Evolutionary conservation across 2,797 vertebrate species (phyloP).

Genomic region (Nyctalus aviator): DNA sequence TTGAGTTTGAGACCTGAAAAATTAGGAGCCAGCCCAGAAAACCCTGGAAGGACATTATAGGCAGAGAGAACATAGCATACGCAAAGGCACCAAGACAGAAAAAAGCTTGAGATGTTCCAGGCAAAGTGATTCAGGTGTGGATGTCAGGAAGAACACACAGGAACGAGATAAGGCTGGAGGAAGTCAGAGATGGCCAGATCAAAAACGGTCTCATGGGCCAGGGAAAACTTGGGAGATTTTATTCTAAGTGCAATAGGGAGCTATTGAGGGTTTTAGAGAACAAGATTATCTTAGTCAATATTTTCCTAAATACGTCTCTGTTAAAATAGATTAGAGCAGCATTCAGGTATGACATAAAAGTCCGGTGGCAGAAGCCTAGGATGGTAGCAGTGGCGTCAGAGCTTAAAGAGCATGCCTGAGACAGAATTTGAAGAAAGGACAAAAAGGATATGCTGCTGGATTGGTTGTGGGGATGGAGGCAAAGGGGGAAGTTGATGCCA

Average conservation of each 20-base stretch:
- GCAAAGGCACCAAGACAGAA: slow-evolving; percentile 23
- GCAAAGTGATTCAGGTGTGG: neutral
- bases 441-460: neutral
- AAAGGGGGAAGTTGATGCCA: neutral
- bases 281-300: slow-evolving; percentile 19
- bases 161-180: neutral
- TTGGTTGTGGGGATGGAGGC: neutral
- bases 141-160: neutral
- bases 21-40: neutral
- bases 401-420: neutral
- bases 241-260: slow-evolving; percentile 25
- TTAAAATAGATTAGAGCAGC: slow-evolving; percentile 37
- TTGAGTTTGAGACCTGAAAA: slow-evolving; percentile 20
- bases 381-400: neutral
- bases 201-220: neutral
- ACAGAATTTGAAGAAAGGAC: neutral
- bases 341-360: neutral
- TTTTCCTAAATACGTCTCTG: slow-evolving; percentile 1
- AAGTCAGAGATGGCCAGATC: neutral
- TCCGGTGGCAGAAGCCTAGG: neutral
- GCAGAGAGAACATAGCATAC: neutral
- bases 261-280: neutral
- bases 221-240: neutral
- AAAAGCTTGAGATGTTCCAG: neutral
- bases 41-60: neutral